Conservation (phyloP, 2,797 vertebrate genomes). For the Rhincodon typus region DNA sequence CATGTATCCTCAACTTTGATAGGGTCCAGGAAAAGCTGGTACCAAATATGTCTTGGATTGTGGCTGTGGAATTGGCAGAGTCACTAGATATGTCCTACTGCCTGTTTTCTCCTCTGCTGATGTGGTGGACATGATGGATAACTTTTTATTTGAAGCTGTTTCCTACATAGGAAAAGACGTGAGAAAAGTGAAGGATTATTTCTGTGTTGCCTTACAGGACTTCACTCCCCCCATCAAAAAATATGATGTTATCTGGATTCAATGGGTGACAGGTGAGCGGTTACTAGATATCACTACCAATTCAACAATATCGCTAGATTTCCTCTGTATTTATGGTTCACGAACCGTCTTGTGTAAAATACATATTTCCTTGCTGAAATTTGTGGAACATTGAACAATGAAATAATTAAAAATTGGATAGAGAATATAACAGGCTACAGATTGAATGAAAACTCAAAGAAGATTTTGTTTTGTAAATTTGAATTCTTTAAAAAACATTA, state of each 20-base stretch:
- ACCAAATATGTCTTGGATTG: conserved; percentile 80
- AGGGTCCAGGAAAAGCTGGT: conserved; percentile 79
- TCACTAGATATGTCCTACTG: conserved; percentile 81
- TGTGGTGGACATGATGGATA: conserved; percentile 88
- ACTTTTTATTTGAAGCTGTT: conserved; percentile 81
- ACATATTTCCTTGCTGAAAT: background rate
- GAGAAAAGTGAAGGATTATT: conserved; percentile 76
- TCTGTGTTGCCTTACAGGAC: conserved; percentile 82
- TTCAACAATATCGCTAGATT: background rate
- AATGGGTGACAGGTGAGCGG: conserved; percentile 89
- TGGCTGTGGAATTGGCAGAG: conserved; percentile 83
- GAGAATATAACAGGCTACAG: background rate
- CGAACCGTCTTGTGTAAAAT: background rate
- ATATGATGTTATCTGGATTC: conserved; percentile 94
- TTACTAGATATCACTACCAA: background rate
- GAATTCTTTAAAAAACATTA: background rate
- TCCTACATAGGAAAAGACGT: conserved; percentile 72
- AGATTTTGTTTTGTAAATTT: background rate
- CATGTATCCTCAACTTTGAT: conserved; percentile 31
- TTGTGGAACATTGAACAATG: background rate
- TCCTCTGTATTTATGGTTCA: background rate
- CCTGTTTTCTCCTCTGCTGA: conserved; percentile 81
- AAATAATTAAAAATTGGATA: background rate
- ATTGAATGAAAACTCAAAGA: background rate
- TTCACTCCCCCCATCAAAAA: conserved; percentile 67